Base-by-base conservation (phyloP, 2,797 vertebrate genomes). In the Megalops cyprinoides region DNA sequence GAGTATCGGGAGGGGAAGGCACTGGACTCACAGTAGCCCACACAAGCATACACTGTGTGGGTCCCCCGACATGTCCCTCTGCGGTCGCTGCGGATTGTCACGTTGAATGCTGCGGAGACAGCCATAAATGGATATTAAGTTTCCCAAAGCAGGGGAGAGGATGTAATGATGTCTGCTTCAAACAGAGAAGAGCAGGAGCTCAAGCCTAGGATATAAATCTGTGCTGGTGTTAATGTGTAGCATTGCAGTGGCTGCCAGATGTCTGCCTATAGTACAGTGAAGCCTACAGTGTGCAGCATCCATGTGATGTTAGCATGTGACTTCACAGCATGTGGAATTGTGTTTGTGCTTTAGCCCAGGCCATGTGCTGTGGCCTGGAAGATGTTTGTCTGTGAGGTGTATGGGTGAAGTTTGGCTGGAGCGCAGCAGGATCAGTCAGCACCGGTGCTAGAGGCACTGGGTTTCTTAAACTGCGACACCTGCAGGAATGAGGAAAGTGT, bases 21-120 rank as follows among this genome's bases (percentile, higher is more conserved):
- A 0, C 96, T 96, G 82, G 97, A 98, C 86, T 98, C 96, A 0
- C 97, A 98, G 92, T 96, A 94, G 51, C 96, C 97, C 74, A 97
- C 96, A 7, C 97, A 98, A 69, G 96, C 97, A 44, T 96, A 90
- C n/a, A 95, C 93, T 78, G 93, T 82, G 0, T 95, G 94, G 75
- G 92, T 92, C 55, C 96, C 95, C 79, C 90, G 93, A 81, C 97
- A 97, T 0, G 93, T 96, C 20, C 96, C 94, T 0, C 89, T 92
- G 0, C 83, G 93, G 88, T 96, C 96, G 31, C 96, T 97, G 76
- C 93, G 94, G 82, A 97, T 93, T 7, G 96, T 97, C 80, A 97
- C 92, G 0, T 97, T 97, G 87, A 97, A 95, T 48, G 97, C 97
- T 97, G 87, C 6, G 71, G 1, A 62, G 53, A 55, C 55, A 62